Conservation (phyloP, 2,888 invertebrate species). For the Pardosa pseudoannulata region DNA sequence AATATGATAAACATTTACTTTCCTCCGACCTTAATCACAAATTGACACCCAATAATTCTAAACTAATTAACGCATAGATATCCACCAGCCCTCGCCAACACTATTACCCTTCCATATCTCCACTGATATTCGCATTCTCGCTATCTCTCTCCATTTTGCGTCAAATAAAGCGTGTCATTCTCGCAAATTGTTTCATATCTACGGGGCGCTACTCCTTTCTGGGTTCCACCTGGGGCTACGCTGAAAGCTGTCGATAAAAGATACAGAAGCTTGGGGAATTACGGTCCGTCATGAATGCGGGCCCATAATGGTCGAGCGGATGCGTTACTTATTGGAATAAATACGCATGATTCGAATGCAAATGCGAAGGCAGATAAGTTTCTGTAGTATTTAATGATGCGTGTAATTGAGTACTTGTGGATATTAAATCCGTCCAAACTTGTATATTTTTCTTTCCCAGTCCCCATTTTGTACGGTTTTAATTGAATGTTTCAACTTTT, state of each 20-base stretch:
- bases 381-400: neutral
- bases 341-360: neutral
- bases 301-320: neutral
- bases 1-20: no score
- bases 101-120: no score
- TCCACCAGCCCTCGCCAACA: no score
- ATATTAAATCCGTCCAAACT: no score
- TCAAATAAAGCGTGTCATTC: neutral
- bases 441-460: no score
- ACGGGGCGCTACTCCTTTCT: neutral
- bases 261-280: neutral
- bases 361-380: neutral
- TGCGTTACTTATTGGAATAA: neutral
- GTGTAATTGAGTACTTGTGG: neutral
- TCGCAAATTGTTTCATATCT: conserved; percentile 10
- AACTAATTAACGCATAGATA: no score
- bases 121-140: no score
- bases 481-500: no score
- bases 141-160: neutral
- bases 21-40: no score
- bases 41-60: no score
- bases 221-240: neutral
- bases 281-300: neutral
- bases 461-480: no score
- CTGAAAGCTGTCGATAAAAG: neutral